These are phyloP conservation scores for Drosophila acutilabella DNA, from an alignment of 2,888 invertebrate species.

Conservation along the genomic window DNA sequence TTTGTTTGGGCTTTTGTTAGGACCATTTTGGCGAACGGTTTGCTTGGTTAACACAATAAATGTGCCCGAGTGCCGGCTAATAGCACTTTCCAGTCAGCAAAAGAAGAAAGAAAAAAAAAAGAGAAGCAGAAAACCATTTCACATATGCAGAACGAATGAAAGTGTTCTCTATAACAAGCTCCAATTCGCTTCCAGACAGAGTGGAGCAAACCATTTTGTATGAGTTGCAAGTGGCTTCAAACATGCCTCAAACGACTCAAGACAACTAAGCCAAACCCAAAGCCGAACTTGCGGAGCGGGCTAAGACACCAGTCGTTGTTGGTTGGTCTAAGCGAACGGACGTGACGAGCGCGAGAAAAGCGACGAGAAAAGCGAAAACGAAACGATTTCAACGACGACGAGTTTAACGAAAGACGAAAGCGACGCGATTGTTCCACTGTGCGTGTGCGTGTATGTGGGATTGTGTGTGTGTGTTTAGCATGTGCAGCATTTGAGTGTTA, in stretches of 20 bases:
- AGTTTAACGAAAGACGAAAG: constrained; percentile 31
- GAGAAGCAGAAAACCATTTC: constrained; percentile 19
- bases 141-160: constrained; percentile 77
- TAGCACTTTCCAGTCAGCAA: constrained; percentile 67
- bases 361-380: constrained; percentile 21
- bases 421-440: constrained; percentile 39
- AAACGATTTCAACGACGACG: constrained; percentile 26
- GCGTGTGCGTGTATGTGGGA: constrained; percentile 22
- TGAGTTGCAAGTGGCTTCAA: too few relatives aligned
- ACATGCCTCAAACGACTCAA: too few relatives aligned
- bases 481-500: constrained; percentile 65
- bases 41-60: constrained; percentile 30
- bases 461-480: constrained; percentile 40
- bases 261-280: constrained; percentile 20
- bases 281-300: constrained; percentile 72
- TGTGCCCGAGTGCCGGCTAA: constrained; percentile 61
- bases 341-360: constrained; percentile 65
- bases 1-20: constrained; percentile 73
- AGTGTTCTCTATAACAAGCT: constrained; percentile 61
- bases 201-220: too few relatives aligned
- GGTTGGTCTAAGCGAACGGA: constrained; percentile 75
- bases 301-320: constrained; percentile 74
- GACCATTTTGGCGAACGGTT: constrained; percentile 57
- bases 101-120: constrained; percentile 13
- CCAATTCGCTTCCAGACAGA: too few relatives aligned